Conservation (phyloP, 2,113 vertebrate species). For the Vulpes vulpes region DNA sequence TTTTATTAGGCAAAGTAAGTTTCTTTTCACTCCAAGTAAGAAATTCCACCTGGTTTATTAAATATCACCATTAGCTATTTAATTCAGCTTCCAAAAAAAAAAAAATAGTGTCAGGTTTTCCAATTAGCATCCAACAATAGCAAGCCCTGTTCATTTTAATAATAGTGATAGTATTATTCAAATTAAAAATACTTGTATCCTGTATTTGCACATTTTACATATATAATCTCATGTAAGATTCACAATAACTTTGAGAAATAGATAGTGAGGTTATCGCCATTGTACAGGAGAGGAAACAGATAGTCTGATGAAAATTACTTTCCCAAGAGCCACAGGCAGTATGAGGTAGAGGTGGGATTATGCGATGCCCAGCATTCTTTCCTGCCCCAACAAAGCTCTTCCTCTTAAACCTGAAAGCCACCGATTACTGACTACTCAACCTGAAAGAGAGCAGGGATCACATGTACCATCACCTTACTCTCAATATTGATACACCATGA, state of each 20-base stretch:
- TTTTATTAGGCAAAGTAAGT: not conserved
- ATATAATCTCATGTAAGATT: not conserved
- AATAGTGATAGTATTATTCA: not conserved
- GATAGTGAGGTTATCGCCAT: not conserved
- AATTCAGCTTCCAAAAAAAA: not conserved
- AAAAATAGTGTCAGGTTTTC: not conserved
- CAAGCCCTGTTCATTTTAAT: not conserved
- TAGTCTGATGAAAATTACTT: not conserved
- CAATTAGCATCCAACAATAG: not conserved
- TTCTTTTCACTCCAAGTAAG: not conserved
- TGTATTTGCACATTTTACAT: not conserved
- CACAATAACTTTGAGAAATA: not conserved
- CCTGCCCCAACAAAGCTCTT: not conserved
- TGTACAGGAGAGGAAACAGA: not conserved
- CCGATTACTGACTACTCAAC: fast-evolving
- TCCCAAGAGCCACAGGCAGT: not conserved
- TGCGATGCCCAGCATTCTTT: not conserved
- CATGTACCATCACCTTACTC: not conserved
- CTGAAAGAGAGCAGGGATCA: not conserved
- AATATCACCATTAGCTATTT: not conserved
- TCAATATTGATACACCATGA: not conserved
- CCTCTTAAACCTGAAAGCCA: not conserved
- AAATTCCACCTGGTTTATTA: not conserved
- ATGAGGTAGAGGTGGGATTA: not conserved
- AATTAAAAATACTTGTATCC: not conserved